Evolutionary conservation across 2,888 invertebrate species (phyloP).

Genomic region (Pantelozetes paolii): DNA sequence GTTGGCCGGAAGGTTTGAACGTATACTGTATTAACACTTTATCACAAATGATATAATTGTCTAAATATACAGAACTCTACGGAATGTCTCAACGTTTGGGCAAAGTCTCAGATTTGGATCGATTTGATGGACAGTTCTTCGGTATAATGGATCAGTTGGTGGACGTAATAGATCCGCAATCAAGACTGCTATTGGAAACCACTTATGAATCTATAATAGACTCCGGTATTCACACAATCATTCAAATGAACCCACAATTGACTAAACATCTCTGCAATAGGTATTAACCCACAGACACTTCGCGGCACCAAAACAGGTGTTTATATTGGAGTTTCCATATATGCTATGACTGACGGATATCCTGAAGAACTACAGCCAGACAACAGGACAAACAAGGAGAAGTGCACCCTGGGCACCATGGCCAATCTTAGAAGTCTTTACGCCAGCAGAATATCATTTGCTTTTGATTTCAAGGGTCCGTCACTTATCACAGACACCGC

Average conservation of each 20-base stretch:
- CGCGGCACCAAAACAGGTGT: conserved; percentile 87
- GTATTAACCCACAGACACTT: conserved; percentile 60
- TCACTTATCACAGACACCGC: conserved; percentile 95
- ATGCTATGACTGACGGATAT: conserved; percentile 82
- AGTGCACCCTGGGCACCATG: conserved; percentile 79
- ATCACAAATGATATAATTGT: neutral
- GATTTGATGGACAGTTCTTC: conserved; percentile 43
- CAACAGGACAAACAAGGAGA: too few species aligned
- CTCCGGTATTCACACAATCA: conserved; percentile 49
- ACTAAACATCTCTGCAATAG: too few species aligned
- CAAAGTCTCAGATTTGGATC: conserved; percentile 36
- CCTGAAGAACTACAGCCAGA: conserved; percentile 59
- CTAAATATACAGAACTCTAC: conserved; percentile 35
- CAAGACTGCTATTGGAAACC: conserved; percentile 55
- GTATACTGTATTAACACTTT: conserved; percentile 52
- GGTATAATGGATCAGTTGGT: neutral
- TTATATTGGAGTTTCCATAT: conserved; percentile 83
- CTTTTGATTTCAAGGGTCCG: conserved; percentile 78
- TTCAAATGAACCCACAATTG: neutral
- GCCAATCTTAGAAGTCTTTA: conserved; percentile 85
- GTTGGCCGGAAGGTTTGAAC: conserved; percentile 81
- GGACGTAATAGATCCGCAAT: conserved; percentile 51
- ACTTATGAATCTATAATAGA: conserved; percentile 54
- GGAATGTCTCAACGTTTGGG: conserved; percentile 35
- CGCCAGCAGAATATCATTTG: conserved; percentile 85